These are phyloP conservation scores for Acyrthosiphon pisum DNA, from an alignment of 1,140 invertebrate genomes.

Conservation along the genomic window DNA sequence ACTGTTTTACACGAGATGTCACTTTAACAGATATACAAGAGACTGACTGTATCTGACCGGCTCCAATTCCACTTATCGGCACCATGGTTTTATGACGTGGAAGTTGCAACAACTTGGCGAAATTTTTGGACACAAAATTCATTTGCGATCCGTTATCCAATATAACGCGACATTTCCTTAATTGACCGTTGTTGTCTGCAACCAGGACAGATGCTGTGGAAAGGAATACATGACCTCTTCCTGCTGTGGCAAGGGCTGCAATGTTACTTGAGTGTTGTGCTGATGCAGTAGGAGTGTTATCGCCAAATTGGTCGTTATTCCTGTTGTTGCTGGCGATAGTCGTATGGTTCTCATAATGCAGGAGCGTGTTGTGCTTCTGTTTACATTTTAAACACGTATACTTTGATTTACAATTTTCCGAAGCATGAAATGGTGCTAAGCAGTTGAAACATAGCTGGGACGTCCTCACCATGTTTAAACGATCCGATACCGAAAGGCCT, in stretches of 20 bases:
- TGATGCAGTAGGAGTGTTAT: neutral
- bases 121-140: neutral
- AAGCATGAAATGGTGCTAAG: neutral
- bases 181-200: neutral
- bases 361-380: no score
- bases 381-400: neutral
- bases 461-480: neutral
- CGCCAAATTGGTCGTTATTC: no score
- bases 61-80: neutral
- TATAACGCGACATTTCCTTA: neutral
- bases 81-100: neutral
- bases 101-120: neutral
- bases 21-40: neutral
- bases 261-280: neutral
- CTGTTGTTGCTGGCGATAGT: no score
- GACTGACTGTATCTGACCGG: neutral
- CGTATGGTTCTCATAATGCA: no score
- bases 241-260: neutral
- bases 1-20: neutral
- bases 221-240: neutral
- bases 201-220: neutral
- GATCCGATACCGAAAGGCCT: neutral
- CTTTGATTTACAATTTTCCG: neutral
- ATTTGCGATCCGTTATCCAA: neutral
- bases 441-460: neutral